Evolutionary conservation across 2,888 invertebrate species (phyloP), one percentile per base, ranked within the genome.

Genomic region (Byasa hedistus): DNA sequence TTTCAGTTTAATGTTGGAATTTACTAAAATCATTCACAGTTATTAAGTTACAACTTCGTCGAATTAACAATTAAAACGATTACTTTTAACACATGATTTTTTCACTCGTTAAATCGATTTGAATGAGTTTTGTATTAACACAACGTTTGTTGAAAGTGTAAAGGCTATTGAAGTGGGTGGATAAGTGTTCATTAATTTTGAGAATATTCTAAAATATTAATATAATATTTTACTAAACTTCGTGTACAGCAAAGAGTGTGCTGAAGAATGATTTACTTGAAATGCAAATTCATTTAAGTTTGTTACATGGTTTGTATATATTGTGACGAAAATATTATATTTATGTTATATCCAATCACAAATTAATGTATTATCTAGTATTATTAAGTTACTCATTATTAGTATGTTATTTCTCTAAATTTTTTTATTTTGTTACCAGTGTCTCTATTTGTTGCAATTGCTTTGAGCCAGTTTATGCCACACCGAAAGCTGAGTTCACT

Each of bases 11-110:
- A 54, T 36, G 27, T 52, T 27, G 27, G 44, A 62, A 56, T 63
- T n/a, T n/a, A 44, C 39, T 44, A 44, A 21, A 55, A 19, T 54
- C 22, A 48, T 57, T 48, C 27, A 56, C 61, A 61, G 24, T 27
- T 57, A 56, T 22, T n/a, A 56, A 52, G 21, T 52, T 52, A n/a
- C 32, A 57, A 57, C 21, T 36, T 32, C 10, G 12, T 57, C 4
- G 17, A 23, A 55, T 15, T 55, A 8, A 55, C 48, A 19, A 54
- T 54, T 22, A 22, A 54, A 23, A n/a, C 21, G 12, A 23, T 54
- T 23, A 54, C 15, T 12, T 54, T 52, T 19, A 52, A 21, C 10
- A 10, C 10, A 52, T 19, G 52, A 23, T 17, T 44, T 17, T 17
- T 44, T 17, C 19, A 44, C 44, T 22, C 15, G 15, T 54, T 54